Base-by-base conservation (phyloP, 2,888 invertebrate species). In the Papilio elwesi region DNA sequence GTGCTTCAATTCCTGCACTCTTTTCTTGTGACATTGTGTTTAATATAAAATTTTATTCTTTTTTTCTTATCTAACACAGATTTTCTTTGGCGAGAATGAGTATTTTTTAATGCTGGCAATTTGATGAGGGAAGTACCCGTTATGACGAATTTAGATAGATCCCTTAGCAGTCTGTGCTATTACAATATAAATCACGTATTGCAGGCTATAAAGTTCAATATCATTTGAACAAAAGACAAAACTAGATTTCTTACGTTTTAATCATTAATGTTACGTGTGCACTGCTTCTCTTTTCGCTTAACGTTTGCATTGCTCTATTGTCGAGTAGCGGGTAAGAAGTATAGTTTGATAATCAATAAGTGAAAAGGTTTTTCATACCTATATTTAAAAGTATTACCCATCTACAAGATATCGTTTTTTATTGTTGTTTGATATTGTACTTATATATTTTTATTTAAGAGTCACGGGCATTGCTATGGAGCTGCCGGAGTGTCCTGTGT, bases 401-500 rank as follows among this genome's bases (percentile, higher is more conserved):
- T 26, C 4, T 26, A 26, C 13, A 49, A 49, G 49, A 11, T 49
- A 49, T 49, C 49, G 11, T 26, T 12, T 49, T 3, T 38, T 57
- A 6, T 59, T 59, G 38, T 43, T 59, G 13, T n/a, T 8, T 10
- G 9, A 59, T 10, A 9, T 59, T 3, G 7, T 9, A 15, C 6
- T 15, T 13, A n/a, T 11, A 59, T 59, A 13, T 13, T 59, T 65
- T 63, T 65, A 43, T 62, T 57, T n/a, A 67, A 76, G 72, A 12
- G 59, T 68, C 36, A 66, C 74, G 12, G 69, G 68, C 70, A 13
- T 74, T 13, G 74, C 84, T 2, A 77, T 90, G 55, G 86, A 88
- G 12, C 75, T 90, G 47, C 92, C 90, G n/a, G 90, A 92, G 80
- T 93, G 92, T 76, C 93, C 92, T 1, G 90, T 92, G 13, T 93